Percentiles rank a stretch among this genome's conserved stretches.
These are phyloP conservation scores for Plutomurus gul DNA, from an alignment of 1,140 invertebrate genomes.

Conservation along the genomic window DNA sequence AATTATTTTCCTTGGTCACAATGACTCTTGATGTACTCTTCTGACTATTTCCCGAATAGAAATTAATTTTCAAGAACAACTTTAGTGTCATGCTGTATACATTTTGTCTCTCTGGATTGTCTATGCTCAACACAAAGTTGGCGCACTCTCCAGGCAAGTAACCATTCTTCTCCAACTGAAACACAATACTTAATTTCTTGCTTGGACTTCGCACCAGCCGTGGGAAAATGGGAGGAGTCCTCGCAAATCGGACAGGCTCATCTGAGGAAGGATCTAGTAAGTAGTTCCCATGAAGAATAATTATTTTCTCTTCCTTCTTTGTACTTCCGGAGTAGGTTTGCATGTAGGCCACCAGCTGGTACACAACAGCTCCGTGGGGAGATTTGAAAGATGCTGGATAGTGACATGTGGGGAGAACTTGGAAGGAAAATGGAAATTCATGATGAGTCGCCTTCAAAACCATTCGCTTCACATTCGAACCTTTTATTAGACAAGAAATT, in stretches of 20 bases:
- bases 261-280: not conserved
- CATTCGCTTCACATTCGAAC: not conserved
- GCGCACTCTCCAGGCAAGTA: not conserved
- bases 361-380: not conserved
- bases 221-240: not conserved
- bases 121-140: not conserved
- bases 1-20: not conserved
- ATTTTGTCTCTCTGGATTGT: not conserved
- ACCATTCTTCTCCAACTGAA: not conserved
- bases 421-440: constrained; percentile 21
- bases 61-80: not conserved
- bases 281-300: constrained; percentile 2
- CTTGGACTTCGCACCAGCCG: not conserved
- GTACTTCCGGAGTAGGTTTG: not conserved
- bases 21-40: not conserved
- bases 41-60: not conserved
- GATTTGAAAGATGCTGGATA: constrained; percentile 6
- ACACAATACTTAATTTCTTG: not conserved
- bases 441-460: not conserved
- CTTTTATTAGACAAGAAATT: not conserved
- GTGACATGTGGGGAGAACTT: not conserved
- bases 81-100: not conserved
- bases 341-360: constrained; percentile 1
- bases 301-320: constrained; percentile 11
- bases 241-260: not conserved